Evolutionary conservation across 2,888 invertebrate genomes (phyloP).

Genomic region (Ommatoiulus sabulosus): DNA sequence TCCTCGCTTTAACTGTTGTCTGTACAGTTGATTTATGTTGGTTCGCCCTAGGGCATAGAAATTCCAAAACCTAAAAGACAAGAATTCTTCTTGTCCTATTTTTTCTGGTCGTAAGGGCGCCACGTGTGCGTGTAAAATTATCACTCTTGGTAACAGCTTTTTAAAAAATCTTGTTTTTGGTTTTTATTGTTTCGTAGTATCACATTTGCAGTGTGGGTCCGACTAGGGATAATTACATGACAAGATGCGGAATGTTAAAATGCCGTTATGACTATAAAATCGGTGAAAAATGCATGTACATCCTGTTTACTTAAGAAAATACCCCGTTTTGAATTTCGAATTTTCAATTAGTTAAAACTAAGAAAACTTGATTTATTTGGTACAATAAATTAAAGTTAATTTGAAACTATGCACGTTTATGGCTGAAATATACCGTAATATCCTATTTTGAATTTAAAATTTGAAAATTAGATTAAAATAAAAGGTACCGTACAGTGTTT

Average conservation of each 20-base stretch:
- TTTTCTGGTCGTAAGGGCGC: constrained; percentile 42
- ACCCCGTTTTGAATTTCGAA: too few relatives aligned
- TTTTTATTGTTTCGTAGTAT: background rate
- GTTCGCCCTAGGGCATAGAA: background rate
- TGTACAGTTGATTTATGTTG: constrained; percentile 4
- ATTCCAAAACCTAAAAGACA: constrained; percentile 41
- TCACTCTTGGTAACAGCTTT: constrained; percentile 45
- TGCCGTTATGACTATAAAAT: too few relatives aligned
- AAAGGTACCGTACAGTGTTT: too few relatives aligned
- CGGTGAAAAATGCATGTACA: too few relatives aligned
- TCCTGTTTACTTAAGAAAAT: too few relatives aligned
- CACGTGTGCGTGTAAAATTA: constrained; percentile 30
- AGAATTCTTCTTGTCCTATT: constrained; percentile 32
- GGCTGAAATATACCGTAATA: too few relatives aligned
- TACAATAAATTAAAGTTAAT: too few relatives aligned
- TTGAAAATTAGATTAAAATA: too few relatives aligned
- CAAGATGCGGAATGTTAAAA: background rate
- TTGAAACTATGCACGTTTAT: too few relatives aligned
- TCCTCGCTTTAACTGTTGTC: constrained; percentile 37
- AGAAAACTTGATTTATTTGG: too few relatives aligned
- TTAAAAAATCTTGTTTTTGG: background rate
- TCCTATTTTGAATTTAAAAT: too few relatives aligned
- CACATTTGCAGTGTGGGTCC: background rate
- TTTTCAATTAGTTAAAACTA: too few relatives aligned
- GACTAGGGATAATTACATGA: background rate